These are phyloP conservation scores for Planiliza haematocheilus DNA, from an alignment of 2,113 vertebrate species.

Conservation along the genomic window DNA sequence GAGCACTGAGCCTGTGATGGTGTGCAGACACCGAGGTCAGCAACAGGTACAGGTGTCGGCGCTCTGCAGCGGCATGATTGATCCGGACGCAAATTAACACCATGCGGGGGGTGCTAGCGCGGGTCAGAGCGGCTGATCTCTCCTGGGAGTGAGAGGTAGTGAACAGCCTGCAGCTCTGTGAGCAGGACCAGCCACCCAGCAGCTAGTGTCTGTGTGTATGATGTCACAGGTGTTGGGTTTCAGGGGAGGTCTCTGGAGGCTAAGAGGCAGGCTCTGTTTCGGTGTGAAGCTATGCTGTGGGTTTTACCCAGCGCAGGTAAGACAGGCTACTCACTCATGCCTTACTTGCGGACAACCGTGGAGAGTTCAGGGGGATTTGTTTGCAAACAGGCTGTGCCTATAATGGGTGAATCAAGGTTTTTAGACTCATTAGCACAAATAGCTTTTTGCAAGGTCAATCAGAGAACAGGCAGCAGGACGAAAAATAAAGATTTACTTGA, in stretches of 20 bases:
- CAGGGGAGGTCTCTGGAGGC: slow-evolving; percentile 53
- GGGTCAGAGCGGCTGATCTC: slow-evolving; percentile 44
- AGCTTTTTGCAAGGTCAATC: not conserved
- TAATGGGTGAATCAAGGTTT: slow-evolving; percentile 5
- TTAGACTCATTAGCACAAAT: not conserved
- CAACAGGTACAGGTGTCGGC: slow-evolving; percentile 35
- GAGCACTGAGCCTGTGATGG: slow-evolving; percentile 1
- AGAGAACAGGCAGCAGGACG: too few relatives aligned
- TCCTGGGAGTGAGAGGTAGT: slow-evolving; percentile 59
- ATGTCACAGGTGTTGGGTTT: slow-evolving; percentile 81
- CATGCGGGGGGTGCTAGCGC: not conserved
- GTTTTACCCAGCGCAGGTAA: slow-evolving; percentile 66
- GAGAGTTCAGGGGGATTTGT: not conserved
- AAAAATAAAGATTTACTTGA: too few relatives aligned
- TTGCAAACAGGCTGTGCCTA: not conserved
- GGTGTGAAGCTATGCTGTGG: slow-evolving; percentile 30
- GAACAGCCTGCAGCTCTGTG: slow-evolving; percentile 53
- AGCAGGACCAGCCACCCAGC: slow-evolving; percentile 52
- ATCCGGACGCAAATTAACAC: slow-evolving; percentile 16
- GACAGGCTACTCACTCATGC: slow-evolving; percentile 23
- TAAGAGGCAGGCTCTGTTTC: slow-evolving; percentile 40
- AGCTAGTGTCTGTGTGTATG: slow-evolving; percentile 56
- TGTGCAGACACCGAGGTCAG: slow-evolving; percentile 31
- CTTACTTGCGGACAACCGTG: slow-evolving; percentile 15
- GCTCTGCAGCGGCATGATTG: slow-evolving; percentile 24